Conservation (phyloP, 1,140 invertebrate species). For the Panagrolaimus sp. region DNA sequence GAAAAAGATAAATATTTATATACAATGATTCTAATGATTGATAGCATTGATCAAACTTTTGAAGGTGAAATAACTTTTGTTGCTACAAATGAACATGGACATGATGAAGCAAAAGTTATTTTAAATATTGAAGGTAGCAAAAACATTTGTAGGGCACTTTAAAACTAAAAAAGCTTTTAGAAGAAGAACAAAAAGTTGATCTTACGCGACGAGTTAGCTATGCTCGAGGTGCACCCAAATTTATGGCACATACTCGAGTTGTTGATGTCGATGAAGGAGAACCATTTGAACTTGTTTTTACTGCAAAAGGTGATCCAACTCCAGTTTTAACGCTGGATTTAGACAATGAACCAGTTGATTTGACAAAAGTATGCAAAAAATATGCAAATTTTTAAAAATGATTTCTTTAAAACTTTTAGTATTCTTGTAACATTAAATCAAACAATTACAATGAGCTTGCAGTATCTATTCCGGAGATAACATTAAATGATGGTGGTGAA, state of each 20-base stretch:
- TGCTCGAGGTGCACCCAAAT: background rate
- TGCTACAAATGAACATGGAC: constrained; percentile 21
- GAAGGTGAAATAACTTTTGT: constrained; percentile 20
- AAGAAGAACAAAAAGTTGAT: constrained; percentile 8
- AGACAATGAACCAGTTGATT: background rate
- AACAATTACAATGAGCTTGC: constrained; percentile 3
- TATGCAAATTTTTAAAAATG: background rate
- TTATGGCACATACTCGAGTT: background rate
- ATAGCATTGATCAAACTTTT: constrained; percentile 2
- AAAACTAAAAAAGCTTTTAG: constrained; percentile 1
- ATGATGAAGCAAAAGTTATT: constrained; percentile 7
- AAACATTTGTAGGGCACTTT: background rate
- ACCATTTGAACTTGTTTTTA: constrained; percentile 9
- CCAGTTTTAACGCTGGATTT: background rate
- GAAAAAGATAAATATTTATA: constrained; percentile 22
- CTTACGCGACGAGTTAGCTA: background rate
- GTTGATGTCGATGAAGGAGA: constrained; percentile 13
- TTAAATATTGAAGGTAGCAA: constrained; percentile 12
- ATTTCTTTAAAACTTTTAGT: background rate
- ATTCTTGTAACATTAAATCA: background rate
- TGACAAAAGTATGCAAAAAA: background rate
- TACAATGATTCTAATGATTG: constrained; percentile 15
- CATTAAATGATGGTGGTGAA: constrained; percentile 6
- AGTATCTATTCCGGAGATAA: background rate
- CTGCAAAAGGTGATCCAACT: background rate